phyloP scores from a whole-genome alignment of 2,113 vertebrate genomes.

The Caracal caracal region DNA sequence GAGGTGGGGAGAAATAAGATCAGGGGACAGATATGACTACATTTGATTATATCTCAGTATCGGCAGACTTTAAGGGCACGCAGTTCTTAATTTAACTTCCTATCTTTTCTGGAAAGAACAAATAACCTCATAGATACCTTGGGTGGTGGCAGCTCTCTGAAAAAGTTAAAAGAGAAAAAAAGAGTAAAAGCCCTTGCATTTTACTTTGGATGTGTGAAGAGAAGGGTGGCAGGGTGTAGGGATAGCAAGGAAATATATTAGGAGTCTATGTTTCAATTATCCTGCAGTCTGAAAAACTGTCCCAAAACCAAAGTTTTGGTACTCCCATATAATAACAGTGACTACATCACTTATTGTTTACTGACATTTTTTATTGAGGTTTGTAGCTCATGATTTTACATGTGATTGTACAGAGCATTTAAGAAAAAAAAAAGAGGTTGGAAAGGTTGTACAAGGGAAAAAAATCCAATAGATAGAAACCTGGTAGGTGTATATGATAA shows the following conservation, averaged over 20 bases:
- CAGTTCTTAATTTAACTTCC: neutral
- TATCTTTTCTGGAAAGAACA: constrained; percentile 4
- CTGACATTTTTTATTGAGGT: constrained; percentile 80
- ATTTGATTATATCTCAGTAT: neutral
- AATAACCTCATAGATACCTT: neutral
- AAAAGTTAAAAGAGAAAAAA: neutral
- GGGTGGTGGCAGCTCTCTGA: neutral
- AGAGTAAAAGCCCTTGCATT: neutral
- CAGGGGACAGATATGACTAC: neutral
- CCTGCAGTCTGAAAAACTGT: neutral
- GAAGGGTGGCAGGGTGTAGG: neutral
- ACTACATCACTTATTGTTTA: constrained; percentile 74
- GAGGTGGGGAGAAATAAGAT: neutral
- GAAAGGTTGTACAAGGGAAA: constrained; percentile 66
- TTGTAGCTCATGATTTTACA: constrained; percentile 83
- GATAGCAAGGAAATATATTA: neutral
- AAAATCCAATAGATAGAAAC: constrained; percentile 21
- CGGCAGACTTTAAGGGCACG: neutral
- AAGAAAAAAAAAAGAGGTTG: constrained; percentile 4
- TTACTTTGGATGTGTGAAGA: neutral
- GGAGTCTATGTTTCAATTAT: neutral
- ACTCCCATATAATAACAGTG: constrained; percentile 73
- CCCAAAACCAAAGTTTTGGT: constrained; percentile 66
- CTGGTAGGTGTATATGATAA: constrained; percentile 33
- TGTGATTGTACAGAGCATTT: constrained; percentile 81